Base-by-base conservation (phyloP, 92 coral and sea anemone genomes). In the Umimayanthus chanpuru region DNA sequence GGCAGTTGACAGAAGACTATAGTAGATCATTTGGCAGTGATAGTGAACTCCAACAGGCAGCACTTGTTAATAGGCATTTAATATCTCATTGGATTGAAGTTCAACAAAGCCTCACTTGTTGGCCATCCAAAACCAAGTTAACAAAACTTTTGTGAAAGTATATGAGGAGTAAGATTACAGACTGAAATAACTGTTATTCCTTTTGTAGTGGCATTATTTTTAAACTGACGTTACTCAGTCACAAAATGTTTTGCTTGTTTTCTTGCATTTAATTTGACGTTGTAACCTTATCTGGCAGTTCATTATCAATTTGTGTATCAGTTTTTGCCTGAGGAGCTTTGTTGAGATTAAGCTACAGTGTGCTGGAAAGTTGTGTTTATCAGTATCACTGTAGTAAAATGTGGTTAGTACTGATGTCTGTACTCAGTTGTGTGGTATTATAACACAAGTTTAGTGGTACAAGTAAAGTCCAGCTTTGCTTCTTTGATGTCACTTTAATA, bases 311-410 rank as follows among this genome's bases (percentile, higher is more conserved):
- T 61, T 44, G 68, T 70, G 78, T 83, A 70, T 83, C 87, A 70
- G n/a, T 44, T 70, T 81, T 83, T 41, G 87, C 87, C 87, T 30
- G 64, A 83, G 87, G 87, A 83, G 65, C 30, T 83, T 70, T 83
- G 61, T 49, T 49, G 39, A 30, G 87, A 47, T 83, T 83, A 83
- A 58, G 25, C 77, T 20, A 30, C 78, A 49, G 44, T 71, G 16
- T 26, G 74, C 64, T 8, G 43, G 43, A 56, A 83, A 47, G 43
- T 55, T 83, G 87, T 83, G 87, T 68, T 83, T 70, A 44, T 50
- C 77, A 67, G 77, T 9, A 43, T 41, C 15, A 26, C 67, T 83
- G 39, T 65, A 43, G 47, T 15, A 14, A 73, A 68, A 43, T 83
- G 21, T 43, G n/a, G 61, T 70, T 41, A 25, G 9, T 18, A n/a